These are phyloP conservation scores for Nephrocerus scutellatus DNA, from an alignment of 2,888 invertebrate genomes.

Conservation along the genomic window DNA sequence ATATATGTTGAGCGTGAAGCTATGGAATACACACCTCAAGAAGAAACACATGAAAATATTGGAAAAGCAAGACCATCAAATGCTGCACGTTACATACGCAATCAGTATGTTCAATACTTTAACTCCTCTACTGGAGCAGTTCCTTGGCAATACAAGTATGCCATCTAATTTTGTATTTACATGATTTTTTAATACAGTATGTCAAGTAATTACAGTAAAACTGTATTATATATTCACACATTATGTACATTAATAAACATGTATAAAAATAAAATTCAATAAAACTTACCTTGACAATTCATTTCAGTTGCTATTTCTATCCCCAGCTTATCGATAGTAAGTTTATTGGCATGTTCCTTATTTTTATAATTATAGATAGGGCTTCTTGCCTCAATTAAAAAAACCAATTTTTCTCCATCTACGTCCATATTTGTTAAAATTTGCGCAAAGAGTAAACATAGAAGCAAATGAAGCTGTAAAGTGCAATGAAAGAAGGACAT, in stretches of 20 bases:
- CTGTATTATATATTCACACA: slow-evolving; percentile 4
- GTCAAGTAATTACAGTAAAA: slow-evolving; percentile 1
- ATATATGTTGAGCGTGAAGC: slow-evolving; percentile 6
- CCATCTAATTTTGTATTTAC: too few relatives aligned
- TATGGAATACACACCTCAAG: slow-evolving; percentile 1
- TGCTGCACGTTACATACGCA: too few relatives aligned
- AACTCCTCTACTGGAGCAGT: too few relatives aligned
- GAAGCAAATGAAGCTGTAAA: slow-evolving; percentile 2
- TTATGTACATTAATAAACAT: slow-evolving; percentile 1
- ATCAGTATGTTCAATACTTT: too few relatives aligned
- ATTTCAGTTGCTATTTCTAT: slow-evolving; percentile 2
- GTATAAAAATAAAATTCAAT: slow-evolving; percentile 3
- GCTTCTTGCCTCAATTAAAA: slow-evolving; percentile 5
- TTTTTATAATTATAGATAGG: slow-evolving; percentile 1
- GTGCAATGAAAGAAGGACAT: slow-evolving; percentile 2
- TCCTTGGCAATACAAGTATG: too few relatives aligned
- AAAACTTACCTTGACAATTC: slow-evolving; percentile 2
- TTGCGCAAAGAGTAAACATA: slow-evolving; percentile 1
- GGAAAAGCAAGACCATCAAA: neutral
- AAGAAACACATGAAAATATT: neutral
- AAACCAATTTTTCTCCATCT: slow-evolving; percentile 3
- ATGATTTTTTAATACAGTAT: too few relatives aligned
- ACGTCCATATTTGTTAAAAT: too few relatives aligned
- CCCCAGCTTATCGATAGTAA: neutral
- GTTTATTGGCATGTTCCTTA: slow-evolving; percentile 1